Evolutionary conservation across 2,113 vertebrate genomes (phyloP), one percentile per base, ranked within the genome.

Genomic region (Perca schrenkii): DNA sequence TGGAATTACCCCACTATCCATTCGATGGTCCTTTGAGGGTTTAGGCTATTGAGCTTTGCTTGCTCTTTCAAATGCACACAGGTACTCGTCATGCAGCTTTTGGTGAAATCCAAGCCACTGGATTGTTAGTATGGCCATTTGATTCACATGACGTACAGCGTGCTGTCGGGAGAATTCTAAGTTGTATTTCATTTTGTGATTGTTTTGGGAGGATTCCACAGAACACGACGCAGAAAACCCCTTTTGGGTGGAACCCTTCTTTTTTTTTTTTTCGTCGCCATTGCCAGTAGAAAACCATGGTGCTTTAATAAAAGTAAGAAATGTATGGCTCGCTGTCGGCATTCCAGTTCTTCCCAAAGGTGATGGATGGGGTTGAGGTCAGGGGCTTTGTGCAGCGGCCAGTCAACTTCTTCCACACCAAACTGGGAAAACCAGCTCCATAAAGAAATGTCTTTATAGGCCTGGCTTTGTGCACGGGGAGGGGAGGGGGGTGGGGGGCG

Each of bases 1-100:
- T 82, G 82, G 88, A 92, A 81, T 85, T 52, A 80, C 74, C 81
- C 46, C 13, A 21, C 74, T 53, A 80, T 85, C 75, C 80, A n/a
- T 5, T 57, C 22, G 2, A 34, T 5, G 36, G 43, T 85, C 82
- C 82, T 46, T 4, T 4, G 67, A 71, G 82, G 83, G 21, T 86
- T 76, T 3, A 6, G 75, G 78, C 71, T 83, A 46, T 63, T 67
- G 50, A 66, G 54, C 69, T 76, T 43, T 12, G 61, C 71, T 70
- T 31, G 60, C 54, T 57, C 25, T 78, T 75, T 80, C 65, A 74
- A 21, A 72, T 31, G 63, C 46, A 16, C 81, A 13, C 87, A 93
- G 88, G 87, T 93, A 89, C 56, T 82, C 71, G 34, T 80, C 80
- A 62, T 64, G 75, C 12, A 1, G 80, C 65, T 5, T 36, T 28